Base-by-base conservation (phyloP, 1,140 invertebrate genomes). In the Neotoxoptera formosana region DNA sequence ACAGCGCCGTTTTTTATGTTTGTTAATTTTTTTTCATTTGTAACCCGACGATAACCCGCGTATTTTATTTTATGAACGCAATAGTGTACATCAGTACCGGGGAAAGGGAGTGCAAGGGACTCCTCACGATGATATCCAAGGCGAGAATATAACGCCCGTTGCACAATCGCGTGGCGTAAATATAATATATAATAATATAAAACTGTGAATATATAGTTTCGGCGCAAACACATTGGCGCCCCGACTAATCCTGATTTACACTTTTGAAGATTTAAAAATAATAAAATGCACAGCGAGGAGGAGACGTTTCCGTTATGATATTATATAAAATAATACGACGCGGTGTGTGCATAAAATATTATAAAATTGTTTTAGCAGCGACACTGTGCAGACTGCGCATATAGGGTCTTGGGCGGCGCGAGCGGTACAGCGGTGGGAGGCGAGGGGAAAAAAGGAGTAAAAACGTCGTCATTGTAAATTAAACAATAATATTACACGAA, bases 241-340 rank as follows among this genome's bases (percentile, higher is more conserved):
- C 14, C 7, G 47, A n/a, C 48, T 87, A n/a, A 87, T 87, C 84
- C 84, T 17, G 84, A 87, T 87, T 87, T 87, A 45, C 84, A 25
- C 14, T 84, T 84, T 25, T 3, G 25, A 41, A 45, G 30, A 3
- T n/a, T n/a, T 67, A 67, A 81, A 81, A 34, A 81, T 36, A n/a
- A 87, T 87, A 87, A 87, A 34, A 87, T 21, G 25, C 48, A n/a
- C 14, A 67, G 30, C 21, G 60, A n/a, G 25, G 3, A n/a, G 11
- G 60, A n/a, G 30, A 67, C 60, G 30, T n/a, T 87, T 7, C 9
- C 30, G 25, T 30, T 25, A 11, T 25, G 45, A 20, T 51, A 20
- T 51, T 51, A 84, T 84, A 9, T 86, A 41, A 41, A 41, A 36
- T 23, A 41, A 36, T 23, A 45, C 83, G 36, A 23, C 25, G 25